phyloP scores from a whole-genome alignment of 2,113 vertebrate genomes.

The Ornithorhynchus anatinus region DNA sequence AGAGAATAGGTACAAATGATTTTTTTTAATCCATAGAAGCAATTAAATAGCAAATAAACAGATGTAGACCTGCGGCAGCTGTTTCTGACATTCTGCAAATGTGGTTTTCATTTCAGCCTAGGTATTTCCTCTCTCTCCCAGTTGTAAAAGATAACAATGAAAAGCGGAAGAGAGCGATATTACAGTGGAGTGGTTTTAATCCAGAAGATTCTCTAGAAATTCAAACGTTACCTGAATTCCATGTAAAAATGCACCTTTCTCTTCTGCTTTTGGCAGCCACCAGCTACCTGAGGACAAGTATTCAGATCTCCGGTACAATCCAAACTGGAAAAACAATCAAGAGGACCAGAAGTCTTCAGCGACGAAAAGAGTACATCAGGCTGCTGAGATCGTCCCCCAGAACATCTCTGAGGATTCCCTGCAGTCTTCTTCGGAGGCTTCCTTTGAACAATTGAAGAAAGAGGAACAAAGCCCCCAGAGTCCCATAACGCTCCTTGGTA shows the following conservation, averaged over 20 bases:
- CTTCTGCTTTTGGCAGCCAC: slow-evolving; percentile 36
- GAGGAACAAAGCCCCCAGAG: slow-evolving; percentile 20
- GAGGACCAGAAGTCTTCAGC: slow-evolving; percentile 7
- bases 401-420: slow-evolving; percentile 18
- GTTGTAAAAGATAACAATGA: background rate
- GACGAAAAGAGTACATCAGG: background rate
- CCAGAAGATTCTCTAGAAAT: background rate
- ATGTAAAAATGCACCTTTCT: background rate
- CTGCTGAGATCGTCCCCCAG: background rate
- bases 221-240: background rate
- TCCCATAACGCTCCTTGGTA: background rate
- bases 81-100: background rate
- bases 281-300: slow-evolving; percentile 58
- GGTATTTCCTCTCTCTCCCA: background rate
- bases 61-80: too few species aligned
- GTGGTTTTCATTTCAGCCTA: background rate
- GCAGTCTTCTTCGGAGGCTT: slow-evolving; percentile 33
- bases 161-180: background rate
- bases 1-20: too few species aligned
- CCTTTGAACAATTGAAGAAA: background rate
- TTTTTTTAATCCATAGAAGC: too few species aligned
- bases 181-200: background rate
- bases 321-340: slow-evolving; percentile 74
- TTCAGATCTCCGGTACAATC: slow-evolving; percentile 72
- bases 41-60: too few species aligned